A percentile compares a stretch with the other conserved stretches of the same genome.
phyloP scores from a whole-genome alignment of 2,113 vertebrate species.

The Thamnaconus septentrionalis region DNA sequence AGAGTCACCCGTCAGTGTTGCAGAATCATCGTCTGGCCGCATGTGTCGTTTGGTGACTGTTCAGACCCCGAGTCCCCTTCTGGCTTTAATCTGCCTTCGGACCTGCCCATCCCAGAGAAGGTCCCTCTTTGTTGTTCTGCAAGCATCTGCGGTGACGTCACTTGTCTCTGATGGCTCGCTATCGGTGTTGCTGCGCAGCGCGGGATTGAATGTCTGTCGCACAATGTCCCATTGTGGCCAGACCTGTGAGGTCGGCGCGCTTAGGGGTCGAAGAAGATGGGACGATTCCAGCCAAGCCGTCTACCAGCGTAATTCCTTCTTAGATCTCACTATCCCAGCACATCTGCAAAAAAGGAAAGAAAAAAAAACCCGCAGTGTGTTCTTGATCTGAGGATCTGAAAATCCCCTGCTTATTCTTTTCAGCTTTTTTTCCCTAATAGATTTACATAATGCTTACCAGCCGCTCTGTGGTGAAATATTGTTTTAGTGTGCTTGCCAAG shows the following conservation, averaged over 20 bases:
- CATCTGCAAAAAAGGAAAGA: slow-evolving; percentile 8
- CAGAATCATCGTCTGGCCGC: neutral
- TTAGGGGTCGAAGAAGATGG: slow-evolving; percentile 44
- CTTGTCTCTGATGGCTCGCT: slow-evolving; percentile 70
- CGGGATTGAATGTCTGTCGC: slow-evolving; percentile 69
- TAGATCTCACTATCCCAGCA: slow-evolving; percentile 29
- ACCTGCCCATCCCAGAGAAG: slow-evolving; percentile 65
- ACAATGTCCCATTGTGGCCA: slow-evolving; percentile 73
- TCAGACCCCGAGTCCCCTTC: slow-evolving; percentile 25
- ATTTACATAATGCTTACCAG: neutral
- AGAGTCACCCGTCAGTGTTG: neutral
- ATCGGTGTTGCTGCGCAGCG: slow-evolving; percentile 53
- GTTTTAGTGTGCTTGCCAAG: no score
- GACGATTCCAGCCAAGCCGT: slow-evolving; percentile 45
- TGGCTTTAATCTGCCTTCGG: slow-evolving; percentile 62
- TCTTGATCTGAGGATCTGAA: no score
- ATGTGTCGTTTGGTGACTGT: slow-evolving; percentile 26
- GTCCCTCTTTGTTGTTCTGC: slow-evolving; percentile 66
- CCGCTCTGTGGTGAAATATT: neutral
- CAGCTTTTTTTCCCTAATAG: neutral
- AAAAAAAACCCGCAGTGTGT: neutral
- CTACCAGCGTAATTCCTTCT: slow-evolving; percentile 26
- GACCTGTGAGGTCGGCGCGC: slow-evolving; percentile 64
- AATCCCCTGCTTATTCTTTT: no score
- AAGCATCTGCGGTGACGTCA: slow-evolving; percentile 75